Evolutionary conservation across 2,113 vertebrate species (phyloP).

Genomic region (Silurus glanis): DNA sequence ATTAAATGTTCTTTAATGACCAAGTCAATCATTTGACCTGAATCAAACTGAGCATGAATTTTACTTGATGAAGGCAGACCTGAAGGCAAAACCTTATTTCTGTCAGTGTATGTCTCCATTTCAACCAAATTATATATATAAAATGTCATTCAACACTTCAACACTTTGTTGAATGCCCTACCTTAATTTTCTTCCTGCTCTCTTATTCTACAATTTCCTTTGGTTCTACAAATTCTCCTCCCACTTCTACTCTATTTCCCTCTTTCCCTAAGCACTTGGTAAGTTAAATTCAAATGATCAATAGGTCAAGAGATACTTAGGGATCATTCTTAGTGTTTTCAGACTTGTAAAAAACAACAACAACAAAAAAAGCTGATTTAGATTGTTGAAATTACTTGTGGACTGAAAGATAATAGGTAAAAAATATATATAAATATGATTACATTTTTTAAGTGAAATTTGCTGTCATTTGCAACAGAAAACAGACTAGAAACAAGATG

Average conservation of each 20-base stretch:
- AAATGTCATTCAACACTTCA: not conserved
- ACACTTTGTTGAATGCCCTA: not conserved
- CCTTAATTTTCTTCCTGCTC: not conserved
- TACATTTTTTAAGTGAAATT: not conserved
- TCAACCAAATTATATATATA: not conserved
- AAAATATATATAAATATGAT: not conserved
- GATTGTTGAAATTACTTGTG: not conserved
- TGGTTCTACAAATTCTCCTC: not conserved
- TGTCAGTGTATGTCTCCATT: conserved; percentile 20
- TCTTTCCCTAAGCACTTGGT: not conserved
- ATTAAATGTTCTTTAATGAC: not conserved
- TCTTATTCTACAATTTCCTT: not conserved
- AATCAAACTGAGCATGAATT: not conserved
- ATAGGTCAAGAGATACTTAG: not conserved
- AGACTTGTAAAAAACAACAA: not conserved
- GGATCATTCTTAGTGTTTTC: not conserved
- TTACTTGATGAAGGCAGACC: not conserved
- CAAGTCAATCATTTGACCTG: not conserved
- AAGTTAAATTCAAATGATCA: not conserved
- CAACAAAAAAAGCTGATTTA: too few species aligned
- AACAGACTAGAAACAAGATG: not conserved
- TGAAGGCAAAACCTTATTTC: not conserved
- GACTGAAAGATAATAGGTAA: not conserved
- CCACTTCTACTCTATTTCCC: not conserved
- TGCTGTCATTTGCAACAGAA: not conserved